phyloP scores from a whole-genome alignment of 2,113 vertebrate species.

The Protomyctophum bolini region DNA sequence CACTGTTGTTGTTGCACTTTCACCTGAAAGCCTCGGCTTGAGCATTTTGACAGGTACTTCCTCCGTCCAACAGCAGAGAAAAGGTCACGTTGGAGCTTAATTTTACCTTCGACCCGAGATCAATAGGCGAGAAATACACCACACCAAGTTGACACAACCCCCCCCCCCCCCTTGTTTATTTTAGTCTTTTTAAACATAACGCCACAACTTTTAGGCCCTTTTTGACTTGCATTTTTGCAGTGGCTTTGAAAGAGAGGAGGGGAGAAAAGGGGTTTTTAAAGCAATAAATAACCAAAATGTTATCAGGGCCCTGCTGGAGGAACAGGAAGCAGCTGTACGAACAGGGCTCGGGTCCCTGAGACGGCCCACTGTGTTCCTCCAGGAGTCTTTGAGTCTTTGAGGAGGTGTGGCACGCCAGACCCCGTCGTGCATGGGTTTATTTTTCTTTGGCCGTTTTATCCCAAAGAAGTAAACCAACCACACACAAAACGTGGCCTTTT shows the following conservation, averaged over 20 bases:
- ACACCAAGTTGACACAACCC: neutral
- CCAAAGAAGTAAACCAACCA: conserved; percentile 46
- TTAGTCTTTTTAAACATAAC: conserved; percentile 53
- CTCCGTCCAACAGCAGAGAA: conserved; percentile 46
- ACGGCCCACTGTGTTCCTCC: conserved; percentile 72
- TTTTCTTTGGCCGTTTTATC: conserved; percentile 78
- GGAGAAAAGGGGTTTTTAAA: conserved; percentile 70
- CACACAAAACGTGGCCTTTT: conserved; percentile 34
- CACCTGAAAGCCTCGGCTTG: conserved; percentile 45
- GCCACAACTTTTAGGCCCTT: conserved; percentile 60
- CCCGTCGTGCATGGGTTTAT: conserved; percentile 67
- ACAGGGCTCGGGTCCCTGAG: conserved; percentile 72
- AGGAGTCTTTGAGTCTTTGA: conserved; percentile 75
- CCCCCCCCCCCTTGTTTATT: conserved; percentile 49
- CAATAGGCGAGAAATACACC: conserved; percentile 47
- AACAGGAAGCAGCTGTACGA: conserved; percentile 86
- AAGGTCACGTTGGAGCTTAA: conserved; percentile 44
- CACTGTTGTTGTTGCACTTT: conserved; percentile 58
- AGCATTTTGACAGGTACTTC: conserved; percentile 51
- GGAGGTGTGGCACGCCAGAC: conserved; percentile 62
- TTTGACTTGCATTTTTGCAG: conserved; percentile 62
- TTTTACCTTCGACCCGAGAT: conserved; percentile 58
- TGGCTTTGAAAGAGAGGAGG: conserved; percentile 74
- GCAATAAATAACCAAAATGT: conserved; percentile 84
- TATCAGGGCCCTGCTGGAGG: conserved; percentile 81